Base-by-base conservation (phyloP, 2,797 vertebrate species). In the Alcedo quadribrachys region DNA sequence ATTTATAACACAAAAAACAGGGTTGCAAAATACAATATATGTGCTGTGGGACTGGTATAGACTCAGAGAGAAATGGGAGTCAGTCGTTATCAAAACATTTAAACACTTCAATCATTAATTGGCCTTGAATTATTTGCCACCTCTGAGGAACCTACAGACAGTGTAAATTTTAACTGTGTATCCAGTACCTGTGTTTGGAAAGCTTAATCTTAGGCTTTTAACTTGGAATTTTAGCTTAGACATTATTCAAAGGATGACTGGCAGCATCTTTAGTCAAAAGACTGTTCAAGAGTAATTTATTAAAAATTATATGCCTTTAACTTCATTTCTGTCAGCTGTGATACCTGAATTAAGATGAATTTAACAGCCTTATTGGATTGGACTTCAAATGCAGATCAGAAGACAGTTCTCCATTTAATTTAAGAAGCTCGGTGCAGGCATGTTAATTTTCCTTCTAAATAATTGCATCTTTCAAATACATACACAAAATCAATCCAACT, bases 381-480 rank as follows among this genome's bases (percentile, higher is more conserved):
- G 78, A 62, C 37, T 77, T 90, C 48, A 88, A 81, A 76, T 35
- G 9, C 11, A 18, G 50, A 54, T 71, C 61, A 60, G 63, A 27
- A 77, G 61, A 46, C 9, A 68, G 20, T n/a, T 80, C 22, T 61
- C 48, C 14, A 54, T 81, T 73, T 68, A 89, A 51, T 66, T 78
- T 69, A 85, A 78, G 74, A 67, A 69, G n/a, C 19, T 61, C 2
- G 0, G 2, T 43, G 61, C 17, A 70, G 6, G 12, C 27, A 57
- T 27, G 48, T 42, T 77, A 33, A 40, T 86, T 91, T 88, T 71
- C 18, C 40, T 9, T 63, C 46, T 55, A 78, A 91, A 92, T 80
- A 87, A 63, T n/a, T 61, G 15, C 4, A 12, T 66, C 46, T 65
- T 93, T 89, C 63, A 89, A 71, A 77, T 68, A n/a, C 10, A 21